Base-by-base conservation (phyloP, 2,113 vertebrate genomes). In the rat (Rattus norvegicus) region DNA sequence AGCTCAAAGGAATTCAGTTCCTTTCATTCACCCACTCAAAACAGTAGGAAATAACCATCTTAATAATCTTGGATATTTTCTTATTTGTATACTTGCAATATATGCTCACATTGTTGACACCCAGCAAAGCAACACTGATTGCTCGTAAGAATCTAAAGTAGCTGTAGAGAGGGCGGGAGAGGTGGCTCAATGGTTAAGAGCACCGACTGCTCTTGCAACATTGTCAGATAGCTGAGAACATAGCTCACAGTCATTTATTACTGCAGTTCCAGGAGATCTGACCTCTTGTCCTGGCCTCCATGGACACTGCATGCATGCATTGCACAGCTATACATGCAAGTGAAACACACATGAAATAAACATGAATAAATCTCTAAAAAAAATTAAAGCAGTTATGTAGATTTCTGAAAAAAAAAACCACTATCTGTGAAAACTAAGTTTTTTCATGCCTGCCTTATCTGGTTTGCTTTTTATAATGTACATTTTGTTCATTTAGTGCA, bases 401-500 rank as follows among this genome's bases (percentile, higher is more conserved):
- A 88, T 79, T 92, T 94, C 85, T 83, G 87, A 86, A 79, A 20
- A 88, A 90, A 89, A 88, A 90, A 89, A 16, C 36, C 11, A 77
- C 5, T 36, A 6, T 90, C 91, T 86, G 69, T 4, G 36, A 79
- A 88, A 91, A 52, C n/a, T 30, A 72, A 61, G 86, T 65, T 33
- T 94, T 19, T 75, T 95, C 17, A 20, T 81, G 12, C 10, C 77
- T 79, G 26, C 33, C 2, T 77, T 49, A 11, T 47, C 14, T 24
- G 2, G 6, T 49, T 43, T 81, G 26, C 5, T 43, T 56, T 47
- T n/a, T 52, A 36, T n/a, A 10, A 81, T 92, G 6, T 39, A 17
- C 24, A 73, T 33, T 84, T 79, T 39, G 33, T 16, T 14, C n/a
- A 65, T 4, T 56, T 92, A 54, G 49, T 36, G 52, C 19, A 39